phyloP scores from a whole-genome alignment of 2,113 vertebrate species.

The Pelvicachromis taeniatus region DNA sequence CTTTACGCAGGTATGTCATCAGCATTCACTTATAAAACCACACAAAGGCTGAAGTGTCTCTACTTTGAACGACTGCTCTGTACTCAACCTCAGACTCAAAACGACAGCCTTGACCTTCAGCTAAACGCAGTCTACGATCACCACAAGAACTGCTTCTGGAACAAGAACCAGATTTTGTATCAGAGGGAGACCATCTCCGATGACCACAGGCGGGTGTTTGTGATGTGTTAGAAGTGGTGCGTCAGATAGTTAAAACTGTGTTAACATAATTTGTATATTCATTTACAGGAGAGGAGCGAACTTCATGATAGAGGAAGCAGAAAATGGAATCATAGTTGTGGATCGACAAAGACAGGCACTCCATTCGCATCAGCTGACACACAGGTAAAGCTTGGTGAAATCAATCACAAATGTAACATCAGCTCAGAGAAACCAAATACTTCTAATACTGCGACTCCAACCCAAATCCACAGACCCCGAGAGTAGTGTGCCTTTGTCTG shows the following conservation, averaged over 20 bases:
- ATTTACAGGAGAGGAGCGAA: conserved; percentile 10
- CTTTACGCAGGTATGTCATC: conserved; percentile 61
- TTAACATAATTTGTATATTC: background rate
- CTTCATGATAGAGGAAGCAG: background rate
- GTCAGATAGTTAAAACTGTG: background rate
- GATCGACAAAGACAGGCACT: conserved; percentile 72
- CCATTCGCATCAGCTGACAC: conserved; percentile 76
- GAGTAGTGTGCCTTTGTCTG: background rate
- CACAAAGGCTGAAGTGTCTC: background rate
- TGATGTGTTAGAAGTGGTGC: background rate
- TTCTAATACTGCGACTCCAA: background rate
- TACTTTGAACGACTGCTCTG: background rate
- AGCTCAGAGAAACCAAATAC: background rate
- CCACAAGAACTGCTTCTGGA: conserved; percentile 67
- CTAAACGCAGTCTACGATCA: conserved; percentile 79
- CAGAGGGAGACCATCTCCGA: conserved; percentile 69
- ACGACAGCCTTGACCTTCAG: conserved; percentile 80
- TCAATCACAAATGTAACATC: background rate
- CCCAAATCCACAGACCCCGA: background rate
- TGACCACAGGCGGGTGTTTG: conserved; percentile 48
- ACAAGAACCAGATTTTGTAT: conserved; percentile 69
- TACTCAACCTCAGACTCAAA: conserved; percentile 58
- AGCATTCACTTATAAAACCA: background rate
- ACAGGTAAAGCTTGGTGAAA: conserved; percentile 58
- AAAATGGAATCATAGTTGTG: conserved; percentile 61